These are phyloP conservation scores for Rhinichthys osculus DNA, from an alignment of 2,797 vertebrate species.

Conservation along the genomic window DNA sequence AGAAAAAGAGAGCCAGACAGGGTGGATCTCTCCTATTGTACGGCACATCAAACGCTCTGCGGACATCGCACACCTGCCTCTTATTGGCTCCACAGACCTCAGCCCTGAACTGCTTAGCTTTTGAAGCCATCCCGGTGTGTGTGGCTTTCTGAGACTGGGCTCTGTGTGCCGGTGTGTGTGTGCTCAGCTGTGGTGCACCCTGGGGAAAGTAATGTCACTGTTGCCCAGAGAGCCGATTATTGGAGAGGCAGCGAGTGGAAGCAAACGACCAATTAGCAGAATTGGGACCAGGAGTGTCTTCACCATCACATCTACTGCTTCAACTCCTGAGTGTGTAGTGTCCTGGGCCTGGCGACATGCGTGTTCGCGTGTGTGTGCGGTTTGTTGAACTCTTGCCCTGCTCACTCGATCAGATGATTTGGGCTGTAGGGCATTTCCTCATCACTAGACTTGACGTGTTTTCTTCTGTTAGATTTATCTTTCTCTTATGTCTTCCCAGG, in stretches of 20 bases:
- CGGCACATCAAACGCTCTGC: conserved; percentile 27
- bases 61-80: conserved; percentile 23
- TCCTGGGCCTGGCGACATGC: conserved; percentile 3
- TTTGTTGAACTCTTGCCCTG: conserved; percentile 53
- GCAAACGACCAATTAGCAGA: conserved; percentile 42
- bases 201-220: conserved; percentile 31
- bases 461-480: background rate
- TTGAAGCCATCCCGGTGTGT: conserved; percentile 8
- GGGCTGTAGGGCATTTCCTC: conserved; percentile 49
- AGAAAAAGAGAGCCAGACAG: background rate
- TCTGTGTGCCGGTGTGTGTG: background rate
- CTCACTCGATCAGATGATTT: conserved; percentile 61
- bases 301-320: conserved; percentile 8
- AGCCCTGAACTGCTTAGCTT: conserved; percentile 6
- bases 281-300: conserved; percentile 31
- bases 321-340: conserved; percentile 2
- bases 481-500: background rate
- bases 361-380: conserved; percentile 20
- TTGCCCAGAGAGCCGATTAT: conserved; percentile 23
- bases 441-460: background rate
- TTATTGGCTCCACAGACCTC: background rate
- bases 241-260: conserved; percentile 23
- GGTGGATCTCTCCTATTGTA: conserved; percentile 23
- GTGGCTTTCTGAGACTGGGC: conserved; percentile 5
- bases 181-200: conserved; percentile 26